Conservation (phyloP, 1,140 invertebrate genomes). For the Dinothrombium tinctorium region DNA sequence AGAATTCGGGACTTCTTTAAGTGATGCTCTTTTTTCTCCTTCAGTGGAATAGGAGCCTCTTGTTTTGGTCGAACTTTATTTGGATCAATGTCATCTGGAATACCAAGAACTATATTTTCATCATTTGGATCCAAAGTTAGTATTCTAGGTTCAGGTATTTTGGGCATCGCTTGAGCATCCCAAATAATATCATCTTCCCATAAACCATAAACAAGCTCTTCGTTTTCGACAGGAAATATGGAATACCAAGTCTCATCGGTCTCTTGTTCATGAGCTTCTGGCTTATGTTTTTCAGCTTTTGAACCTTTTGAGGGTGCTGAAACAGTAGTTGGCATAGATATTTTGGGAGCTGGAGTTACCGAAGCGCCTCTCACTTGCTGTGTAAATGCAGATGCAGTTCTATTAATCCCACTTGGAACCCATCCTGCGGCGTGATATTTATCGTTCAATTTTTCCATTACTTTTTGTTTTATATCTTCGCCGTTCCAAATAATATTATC, state of each 20-base stretch:
- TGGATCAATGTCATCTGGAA: slow-evolving; percentile 61
- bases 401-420: slow-evolving; percentile 71
- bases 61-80: slow-evolving; percentile 15
- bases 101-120: slow-evolving; percentile 86
- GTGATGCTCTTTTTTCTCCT: slow-evolving; percentile 17
- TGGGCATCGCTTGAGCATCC: slow-evolving; percentile 69
- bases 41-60: slow-evolving; percentile 7
- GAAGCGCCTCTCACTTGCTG: slow-evolving; percentile 32
- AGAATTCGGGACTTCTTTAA: slow-evolving; percentile 68
- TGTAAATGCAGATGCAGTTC: slow-evolving; percentile 59
- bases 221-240: slow-evolving; percentile 91
- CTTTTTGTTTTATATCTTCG: slow-evolving; percentile 71
- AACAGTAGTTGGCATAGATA: not conserved
- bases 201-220: slow-evolving; percentile 73
- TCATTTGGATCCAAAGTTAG: slow-evolving; percentile 92
- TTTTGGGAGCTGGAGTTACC: not conserved
- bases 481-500: slow-evolving; percentile 95
- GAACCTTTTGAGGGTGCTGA: not conserved
- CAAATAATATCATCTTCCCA: slow-evolving; percentile 97
- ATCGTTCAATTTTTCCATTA: slow-evolving; percentile 37
- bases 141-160: slow-evolving; percentile 74
- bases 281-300: slow-evolving; percentile 4
- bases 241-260: slow-evolving; percentile 79
- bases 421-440: slow-evolving; percentile 80
- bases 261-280: slow-evolving; percentile 13